phyloP scores from a whole-genome alignment of 2,113 vertebrate genomes.

The Pituophis catenifer region DNA sequence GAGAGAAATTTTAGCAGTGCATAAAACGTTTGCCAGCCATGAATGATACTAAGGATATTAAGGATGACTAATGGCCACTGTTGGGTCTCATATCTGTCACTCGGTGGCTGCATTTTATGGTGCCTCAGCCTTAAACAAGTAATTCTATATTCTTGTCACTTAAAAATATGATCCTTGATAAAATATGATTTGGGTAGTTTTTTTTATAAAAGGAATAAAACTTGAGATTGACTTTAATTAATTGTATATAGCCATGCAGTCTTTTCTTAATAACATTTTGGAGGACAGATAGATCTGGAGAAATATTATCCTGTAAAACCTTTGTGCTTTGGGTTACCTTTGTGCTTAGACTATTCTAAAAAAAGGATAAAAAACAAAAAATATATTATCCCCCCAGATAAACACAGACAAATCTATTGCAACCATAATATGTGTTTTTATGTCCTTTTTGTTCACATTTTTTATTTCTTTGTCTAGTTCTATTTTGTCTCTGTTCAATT shows the following conservation, averaged over 20 bases:
- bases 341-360: background rate
- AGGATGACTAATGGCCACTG: slow-evolving; percentile 37
- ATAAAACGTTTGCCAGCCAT: slow-evolving; percentile 54
- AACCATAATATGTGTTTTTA: background rate
- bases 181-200: slow-evolving; percentile 8
- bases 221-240: slow-evolving; percentile 42
- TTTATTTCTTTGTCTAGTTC: background rate
- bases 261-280: background rate
- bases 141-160: slow-evolving; percentile 18
- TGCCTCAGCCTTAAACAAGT: background rate
- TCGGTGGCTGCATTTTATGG: slow-evolving; percentile 41
- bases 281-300: background rate
- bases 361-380: background rate
- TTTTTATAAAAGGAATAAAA: slow-evolving; percentile 33
- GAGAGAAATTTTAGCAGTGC: slow-evolving; percentile 33
- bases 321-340: background rate
- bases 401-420: background rate
- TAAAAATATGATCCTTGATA: background rate
- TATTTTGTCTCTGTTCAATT: background rate
- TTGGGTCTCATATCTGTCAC: background rate
- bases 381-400: background rate
- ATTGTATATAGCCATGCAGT: slow-evolving; percentile 37
- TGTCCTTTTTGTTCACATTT: background rate
- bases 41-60: slow-evolving; percentile 50
- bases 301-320: background rate